Base-by-base conservation (phyloP, 2,888 invertebrate species). In the Mesoligia furuncula region DNA sequence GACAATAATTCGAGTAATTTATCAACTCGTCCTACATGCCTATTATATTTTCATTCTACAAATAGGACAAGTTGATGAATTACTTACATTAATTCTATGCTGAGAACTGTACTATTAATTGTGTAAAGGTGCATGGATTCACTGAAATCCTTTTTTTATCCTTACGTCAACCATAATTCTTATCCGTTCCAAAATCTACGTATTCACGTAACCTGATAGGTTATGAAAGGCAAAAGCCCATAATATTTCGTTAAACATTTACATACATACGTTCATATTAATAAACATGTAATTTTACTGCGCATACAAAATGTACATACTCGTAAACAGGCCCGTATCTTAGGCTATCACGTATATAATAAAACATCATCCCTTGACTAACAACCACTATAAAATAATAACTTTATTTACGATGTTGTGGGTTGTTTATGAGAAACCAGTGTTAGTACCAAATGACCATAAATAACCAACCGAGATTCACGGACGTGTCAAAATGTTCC, bases 351-450 rank as follows among this genome's bases (percentile, higher is more conserved):
- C 39, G 65, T 54, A n/a, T 17, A 57, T 79, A 77, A 84, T 86
- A 85, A 76, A 88, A 79, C 64, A 79, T 79, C 73, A 88, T 84
- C 85, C 82, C 75, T 80, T 64, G 64, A 73, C 75, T 73, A 86
- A 81, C 81, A 81, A 73, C 81, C 71, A 72, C 79, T 69, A 80
- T 80, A 84, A 84, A 80, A 86, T 81, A 17, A 72, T 85, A 85
- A 87, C 83, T 84, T 83, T 78, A 77, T 85, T 81, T 77, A 86
- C 57, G 86, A 75, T 45, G 59, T 76, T 70, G 36, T 24, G 48
- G 39, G 27, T 61, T 59, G 66, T 87, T 77, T 85, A 86, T 73
- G 79, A 64, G 59, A 42, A 75, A 79, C 72, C 68, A 67, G 61
- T 31, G n/a, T 45, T 62, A 62, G 77, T 76, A 67, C 76, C 62